These are phyloP conservation scores for Psammodynastes pulverulentus DNA, from an alignment of 2,113 vertebrate genomes.

Conservation along the genomic window DNA sequence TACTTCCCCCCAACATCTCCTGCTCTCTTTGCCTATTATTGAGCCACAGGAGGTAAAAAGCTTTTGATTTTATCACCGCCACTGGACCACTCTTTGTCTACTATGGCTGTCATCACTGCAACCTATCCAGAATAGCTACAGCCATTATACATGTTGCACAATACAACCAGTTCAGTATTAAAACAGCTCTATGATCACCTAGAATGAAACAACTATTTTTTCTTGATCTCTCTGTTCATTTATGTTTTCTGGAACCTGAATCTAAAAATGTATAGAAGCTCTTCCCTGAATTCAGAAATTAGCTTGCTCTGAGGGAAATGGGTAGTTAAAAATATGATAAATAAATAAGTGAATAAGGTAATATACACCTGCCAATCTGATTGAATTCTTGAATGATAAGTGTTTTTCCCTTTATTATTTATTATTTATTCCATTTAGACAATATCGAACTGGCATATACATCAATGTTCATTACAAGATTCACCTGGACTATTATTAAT, in stretches of 20 bases:
- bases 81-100: not conserved
- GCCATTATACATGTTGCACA: not conserved
- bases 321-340: not conserved
- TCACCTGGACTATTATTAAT: not conserved
- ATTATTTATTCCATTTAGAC: not conserved
- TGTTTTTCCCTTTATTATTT: not conserved
- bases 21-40: not conserved
- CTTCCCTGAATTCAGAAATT: not conserved
- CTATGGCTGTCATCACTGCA: not conserved
- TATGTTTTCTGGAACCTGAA: not conserved
- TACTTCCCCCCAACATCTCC: not conserved
- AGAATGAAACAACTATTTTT: not conserved
- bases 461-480: not conserved
- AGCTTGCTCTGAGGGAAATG: not conserved
- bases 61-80: not conserved
- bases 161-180: not conserved
- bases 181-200: not conserved
- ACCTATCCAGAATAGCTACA: not conserved
- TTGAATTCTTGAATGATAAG: not conserved
- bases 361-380: not conserved
- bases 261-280: not conserved
- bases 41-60: not conserved
- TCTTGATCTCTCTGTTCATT: not conserved
- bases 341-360: not conserved
- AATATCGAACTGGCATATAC: not conserved